Percentiles rank a stretch among this genome's conserved stretches.
Conservation (phyloP, 2,888 invertebrate genomes). For the Pterostichus madidus region DNA sequence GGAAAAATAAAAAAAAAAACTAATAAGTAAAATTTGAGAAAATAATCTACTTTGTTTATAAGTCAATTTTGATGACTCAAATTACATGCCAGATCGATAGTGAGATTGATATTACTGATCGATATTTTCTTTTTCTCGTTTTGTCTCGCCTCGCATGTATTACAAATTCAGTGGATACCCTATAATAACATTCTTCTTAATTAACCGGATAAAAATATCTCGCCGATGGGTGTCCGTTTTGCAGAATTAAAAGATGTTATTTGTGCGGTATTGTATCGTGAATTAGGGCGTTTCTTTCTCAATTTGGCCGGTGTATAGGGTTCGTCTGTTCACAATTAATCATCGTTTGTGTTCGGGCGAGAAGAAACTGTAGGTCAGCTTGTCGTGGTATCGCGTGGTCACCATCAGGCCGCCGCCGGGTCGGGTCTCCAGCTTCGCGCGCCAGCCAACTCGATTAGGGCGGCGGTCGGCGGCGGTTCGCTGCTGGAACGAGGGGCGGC, state of each 20-base stretch:
- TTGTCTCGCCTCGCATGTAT: too few relatives aligned
- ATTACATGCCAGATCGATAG: too few relatives aligned
- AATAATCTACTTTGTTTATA: too few relatives aligned
- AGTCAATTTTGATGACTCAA: too few relatives aligned
- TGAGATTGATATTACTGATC: too few relatives aligned
- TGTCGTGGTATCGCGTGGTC: background rate
- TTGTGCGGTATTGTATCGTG: slow-evolving; percentile 1
- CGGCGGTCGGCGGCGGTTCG: slow-evolving; percentile 19
- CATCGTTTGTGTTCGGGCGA: slow-evolving; percentile 38
- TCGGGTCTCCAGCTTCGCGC: background rate
- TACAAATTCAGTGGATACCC: too few relatives aligned
- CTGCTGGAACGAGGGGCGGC: slow-evolving; percentile 5
- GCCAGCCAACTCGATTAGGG: slow-evolving; percentile 38
- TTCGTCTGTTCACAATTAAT: slow-evolving; percentile 51
- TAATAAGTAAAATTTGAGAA: too few relatives aligned
- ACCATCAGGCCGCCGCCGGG: background rate
- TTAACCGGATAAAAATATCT: too few relatives aligned
- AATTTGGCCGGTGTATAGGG: slow-evolving; percentile 35
- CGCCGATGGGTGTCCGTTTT: too few relatives aligned
- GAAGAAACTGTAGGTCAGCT: slow-evolving; percentile 20
- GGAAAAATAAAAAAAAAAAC: too few relatives aligned
- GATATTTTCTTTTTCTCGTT: too few relatives aligned
- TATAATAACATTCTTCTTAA: too few relatives aligned
- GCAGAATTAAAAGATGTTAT: background rate
- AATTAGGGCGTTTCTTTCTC: slow-evolving; percentile 34